These are phyloP conservation scores for Drosophila parabipectinata DNA, from an alignment of 1,140 invertebrate species.

Conservation along the genomic window DNA sequence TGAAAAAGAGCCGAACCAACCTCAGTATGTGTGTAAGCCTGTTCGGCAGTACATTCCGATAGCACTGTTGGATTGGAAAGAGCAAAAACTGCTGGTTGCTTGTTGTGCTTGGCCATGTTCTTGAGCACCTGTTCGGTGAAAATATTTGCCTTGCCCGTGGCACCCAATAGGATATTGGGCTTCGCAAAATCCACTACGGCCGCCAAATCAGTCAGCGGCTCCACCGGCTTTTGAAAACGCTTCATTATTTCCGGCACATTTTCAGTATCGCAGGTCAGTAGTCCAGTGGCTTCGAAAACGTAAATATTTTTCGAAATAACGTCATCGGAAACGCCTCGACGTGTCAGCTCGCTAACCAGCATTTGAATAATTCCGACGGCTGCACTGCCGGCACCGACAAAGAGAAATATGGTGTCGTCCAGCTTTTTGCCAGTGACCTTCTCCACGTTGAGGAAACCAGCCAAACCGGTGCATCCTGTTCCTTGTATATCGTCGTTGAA, in stretches of 20 bases:
- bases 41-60: conserved; percentile 97
- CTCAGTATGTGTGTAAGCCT: conserved; percentile 93
- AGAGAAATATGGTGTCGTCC: conserved; percentile 93
- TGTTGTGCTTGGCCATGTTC: conserved; percentile 87
- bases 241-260: background rate
- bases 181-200: conserved; percentile 9
- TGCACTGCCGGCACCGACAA: conserved; percentile 97
- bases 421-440: conserved; percentile 92
- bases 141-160: conserved; percentile 93
- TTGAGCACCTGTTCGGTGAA: conserved; percentile 93
- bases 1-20: conserved; percentile 43
- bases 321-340: conserved; percentile 82
- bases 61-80: conserved; percentile 98
- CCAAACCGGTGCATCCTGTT: conserved; percentile 95
- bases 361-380: conserved; percentile 94
- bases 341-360: conserved; percentile 85
- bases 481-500: conserved; percentile 99
- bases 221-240: conserved; percentile 89
- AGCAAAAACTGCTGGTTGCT: conserved; percentile 92
- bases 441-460: conserved; percentile 93
- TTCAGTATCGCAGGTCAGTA: conserved; percentile 69
- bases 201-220: conserved; percentile 80
- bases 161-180: conserved; percentile 89
- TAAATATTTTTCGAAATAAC: conserved; percentile 91
- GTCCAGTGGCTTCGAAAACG: conserved; percentile 87